phyloP scores from a whole-genome alignment of 2,888 invertebrate species.

The Laspeyria flexula region DNA sequence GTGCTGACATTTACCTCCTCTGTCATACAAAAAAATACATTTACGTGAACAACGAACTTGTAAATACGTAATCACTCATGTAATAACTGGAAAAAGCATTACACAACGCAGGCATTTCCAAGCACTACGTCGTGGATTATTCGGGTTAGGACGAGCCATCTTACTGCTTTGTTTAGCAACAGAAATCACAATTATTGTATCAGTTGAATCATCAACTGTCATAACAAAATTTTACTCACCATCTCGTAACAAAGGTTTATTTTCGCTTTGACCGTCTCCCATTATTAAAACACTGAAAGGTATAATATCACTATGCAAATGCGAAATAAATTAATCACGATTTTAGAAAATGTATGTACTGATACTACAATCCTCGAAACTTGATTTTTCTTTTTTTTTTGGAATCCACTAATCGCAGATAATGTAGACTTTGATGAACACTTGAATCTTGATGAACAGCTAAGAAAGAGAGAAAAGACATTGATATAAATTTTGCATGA shows the following conservation, averaged over 20 bases:
- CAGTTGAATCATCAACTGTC: constrained; percentile 82
- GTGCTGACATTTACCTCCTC: constrained; percentile 86
- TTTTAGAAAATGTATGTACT: constrained; percentile 37
- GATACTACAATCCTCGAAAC: constrained; percentile 30
- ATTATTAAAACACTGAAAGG: constrained; percentile 62
- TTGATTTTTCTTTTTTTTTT: constrained; percentile 36
- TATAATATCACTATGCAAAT: constrained; percentile 50
- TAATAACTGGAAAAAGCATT: constrained; percentile 58
- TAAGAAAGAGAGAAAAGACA: no score
- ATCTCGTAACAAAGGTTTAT: constrained; percentile 85
- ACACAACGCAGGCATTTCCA: constrained; percentile 56
- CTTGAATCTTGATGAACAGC: no score
- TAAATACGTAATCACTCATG: constrained; percentile 52
- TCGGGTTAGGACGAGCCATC: constrained; percentile 31
- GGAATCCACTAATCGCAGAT: no score
- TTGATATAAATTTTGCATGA: no score
- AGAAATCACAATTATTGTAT: constrained; percentile 59
- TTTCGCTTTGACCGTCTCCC: constrained; percentile 89
- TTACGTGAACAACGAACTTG: constrained; percentile 38
- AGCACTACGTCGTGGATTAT: constrained; percentile 29
- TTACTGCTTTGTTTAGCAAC: constrained; percentile 74
- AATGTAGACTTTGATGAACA: no score
- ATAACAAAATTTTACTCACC: constrained; percentile 71
- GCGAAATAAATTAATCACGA: constrained; percentile 30
- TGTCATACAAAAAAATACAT: constrained; percentile 57